These are phyloP conservation scores for Bostrychus sinensis DNA, from an alignment of 2,113 vertebrate genomes.

Conservation along the genomic window DNA sequence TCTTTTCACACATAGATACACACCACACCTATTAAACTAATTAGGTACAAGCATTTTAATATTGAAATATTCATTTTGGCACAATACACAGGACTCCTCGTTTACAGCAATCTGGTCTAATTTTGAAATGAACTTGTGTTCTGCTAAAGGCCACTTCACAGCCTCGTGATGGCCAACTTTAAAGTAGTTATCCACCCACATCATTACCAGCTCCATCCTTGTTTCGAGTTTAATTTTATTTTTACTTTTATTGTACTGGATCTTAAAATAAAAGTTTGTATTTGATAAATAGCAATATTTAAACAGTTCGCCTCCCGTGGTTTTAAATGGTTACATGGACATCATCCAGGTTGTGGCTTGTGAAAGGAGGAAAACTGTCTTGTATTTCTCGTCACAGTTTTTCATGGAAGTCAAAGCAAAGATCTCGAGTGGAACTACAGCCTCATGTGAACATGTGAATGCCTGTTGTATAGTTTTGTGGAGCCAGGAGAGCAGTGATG, in stretches of 20 bases:
- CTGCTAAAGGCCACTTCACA: conserved; percentile 18
- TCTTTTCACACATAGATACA: conserved; percentile 10
- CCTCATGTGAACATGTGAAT: not conserved
- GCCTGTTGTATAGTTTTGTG: not conserved
- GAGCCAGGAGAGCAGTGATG: conserved; percentile 15
- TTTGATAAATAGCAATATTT: not conserved
- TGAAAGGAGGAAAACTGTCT: too few relatives aligned
- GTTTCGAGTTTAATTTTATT: not conserved
- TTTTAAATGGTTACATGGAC: too few relatives aligned
- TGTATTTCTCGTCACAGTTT: too few relatives aligned
- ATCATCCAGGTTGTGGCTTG: too few relatives aligned
- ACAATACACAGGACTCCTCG: not conserved
- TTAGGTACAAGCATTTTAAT: not conserved
- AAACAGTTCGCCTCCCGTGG: too few relatives aligned
- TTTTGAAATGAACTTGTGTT: not conserved
- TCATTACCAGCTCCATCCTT: not conserved
- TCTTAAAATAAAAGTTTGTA: not conserved
- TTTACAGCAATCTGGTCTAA: not conserved
- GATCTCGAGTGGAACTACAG: not conserved
- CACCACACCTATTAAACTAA: not conserved
- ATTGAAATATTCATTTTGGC: not conserved
- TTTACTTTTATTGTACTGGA: not conserved
- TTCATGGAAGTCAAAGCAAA: too few relatives aligned
- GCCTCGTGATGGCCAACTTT: conserved; percentile 6
- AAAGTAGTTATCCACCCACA: conserved; percentile 11